phyloP scores from a whole-genome alignment of 1,140 invertebrate species.

The Nylanderia fulva region DNA sequence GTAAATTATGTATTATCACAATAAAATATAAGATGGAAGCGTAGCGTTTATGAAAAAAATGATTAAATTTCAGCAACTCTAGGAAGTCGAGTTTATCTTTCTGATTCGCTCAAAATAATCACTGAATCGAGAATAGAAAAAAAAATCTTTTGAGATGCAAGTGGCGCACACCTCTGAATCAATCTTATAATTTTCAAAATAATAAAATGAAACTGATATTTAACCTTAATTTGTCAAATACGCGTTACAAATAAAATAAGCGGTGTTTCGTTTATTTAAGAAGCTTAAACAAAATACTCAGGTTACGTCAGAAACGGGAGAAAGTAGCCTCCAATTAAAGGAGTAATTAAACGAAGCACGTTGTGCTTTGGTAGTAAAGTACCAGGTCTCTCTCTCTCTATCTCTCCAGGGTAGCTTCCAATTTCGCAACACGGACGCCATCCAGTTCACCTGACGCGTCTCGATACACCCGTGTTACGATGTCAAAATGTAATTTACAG shows the following conservation, averaged over 20 bases:
- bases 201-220: neutral
- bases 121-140: too few relatives aligned
- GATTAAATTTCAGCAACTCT: conserved; percentile 3
- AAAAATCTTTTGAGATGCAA: too few relatives aligned
- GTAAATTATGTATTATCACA: neutral
- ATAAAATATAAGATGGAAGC: neutral
- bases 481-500: conserved; percentile 54
- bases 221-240: neutral
- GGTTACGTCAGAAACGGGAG: neutral
- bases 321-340: conserved; percentile 3
- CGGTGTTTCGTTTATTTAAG: neutral
- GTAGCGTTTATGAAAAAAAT: neutral
- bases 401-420: conserved; percentile 29
- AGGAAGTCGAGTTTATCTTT: neutral
- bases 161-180: too few relatives aligned
- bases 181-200: too few relatives aligned
- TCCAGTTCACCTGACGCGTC: conserved; percentile 30
- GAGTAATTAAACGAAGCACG: conserved; percentile 7
- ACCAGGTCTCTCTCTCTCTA: neutral
- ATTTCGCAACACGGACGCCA: conserved; percentile 34
- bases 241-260: neutral
- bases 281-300: neutral
- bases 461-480: conserved; percentile 28
- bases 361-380: conserved; percentile 8
- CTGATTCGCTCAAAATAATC: too few relatives aligned